Evolutionary conservation across 2,888 invertebrate genomes (phyloP), one percentile per base, ranked within the genome.

Genomic region (Pherbina coryleti): DNA sequence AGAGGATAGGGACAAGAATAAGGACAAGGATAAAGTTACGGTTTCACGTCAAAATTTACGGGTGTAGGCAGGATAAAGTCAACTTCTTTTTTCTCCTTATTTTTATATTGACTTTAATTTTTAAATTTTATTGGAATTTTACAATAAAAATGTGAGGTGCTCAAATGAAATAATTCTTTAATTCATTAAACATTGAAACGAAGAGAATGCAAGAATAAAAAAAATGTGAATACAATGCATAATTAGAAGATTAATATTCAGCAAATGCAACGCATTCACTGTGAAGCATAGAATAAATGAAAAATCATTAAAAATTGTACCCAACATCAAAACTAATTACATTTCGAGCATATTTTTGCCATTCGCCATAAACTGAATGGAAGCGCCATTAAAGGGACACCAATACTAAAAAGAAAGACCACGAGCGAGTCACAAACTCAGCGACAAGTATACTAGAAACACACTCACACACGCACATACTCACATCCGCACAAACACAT

Each of bases 291-390:
- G 57, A 66, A 66, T 9, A 34, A 66, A 19, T 66, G 66, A 22
- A 25, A 51, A 25, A 28, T 28, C 22, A 69, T 49, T 51, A 25
- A 49, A 69, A 49, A 25, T 51, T 22, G 11, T 17, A 8, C 67
- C 49, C 44, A 22, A 9, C 69, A 49, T 25, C 69, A 51, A 74
- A 74, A 51, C 66, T 74, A 74, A 74, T 74, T 74, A 74, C 74
- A 66, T 74, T 72, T 51, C 44, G 31, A 74, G 74, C 74, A 74
- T 64, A 74, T 74, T 74, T 71, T 66, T 31, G 69, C 49, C 22
- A 67, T 34, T 5, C 69, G 69, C 69, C 49, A 69, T 69, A 49
- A 69, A 69, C 25, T 51, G 19, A 51, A 69, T 49, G 69, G 51
- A 49, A 49, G 11, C 17, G 22, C 14, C 69, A 25, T 69, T 19